Conservation (phyloP, 2,888 invertebrate genomes). For the Gibbula magus region DNA sequence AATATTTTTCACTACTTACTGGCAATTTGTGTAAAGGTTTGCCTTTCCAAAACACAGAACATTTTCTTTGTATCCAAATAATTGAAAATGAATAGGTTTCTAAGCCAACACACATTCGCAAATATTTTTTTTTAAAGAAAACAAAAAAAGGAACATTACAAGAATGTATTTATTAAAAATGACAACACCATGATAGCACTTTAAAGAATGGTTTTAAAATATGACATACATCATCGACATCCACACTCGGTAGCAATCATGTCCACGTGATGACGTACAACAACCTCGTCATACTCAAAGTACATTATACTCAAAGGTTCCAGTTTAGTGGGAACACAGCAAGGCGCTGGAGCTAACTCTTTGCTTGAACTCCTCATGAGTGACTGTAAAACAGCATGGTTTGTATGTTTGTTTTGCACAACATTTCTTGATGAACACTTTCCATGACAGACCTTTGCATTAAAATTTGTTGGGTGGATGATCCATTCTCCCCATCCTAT, state of each 20-base stretch:
- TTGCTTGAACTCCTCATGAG: conserved; percentile 65
- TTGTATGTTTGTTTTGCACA: conserved; percentile 64
- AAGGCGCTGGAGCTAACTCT: conserved; percentile 61
- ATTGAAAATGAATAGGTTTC: too few species aligned
- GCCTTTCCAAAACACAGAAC: too few species aligned
- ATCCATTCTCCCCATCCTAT: conserved; percentile 73
- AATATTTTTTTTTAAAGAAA: too few species aligned
- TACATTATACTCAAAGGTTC: conserved; percentile 71
- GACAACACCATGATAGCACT: too few species aligned
- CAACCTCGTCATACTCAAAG: conserved; percentile 70
- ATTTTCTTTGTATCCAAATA: too few species aligned
- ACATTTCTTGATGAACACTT: conserved; percentile 65
- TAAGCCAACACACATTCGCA: too few species aligned
- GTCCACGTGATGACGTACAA: conserved; percentile 70
- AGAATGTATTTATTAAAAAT: too few species aligned
- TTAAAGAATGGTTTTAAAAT: too few species aligned
- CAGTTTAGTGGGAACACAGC: conserved; percentile 71
- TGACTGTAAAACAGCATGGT: conserved; percentile 73
- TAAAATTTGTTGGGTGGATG: conserved; percentile 69
- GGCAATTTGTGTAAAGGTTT: too few species aligned
- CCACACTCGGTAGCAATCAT: conserved; percentile 72
- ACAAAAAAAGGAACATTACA: too few species aligned
- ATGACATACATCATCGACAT: conserved; percentile 55
- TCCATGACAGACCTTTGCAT: conserved; percentile 68
- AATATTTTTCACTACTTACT: too few species aligned